A percentile compares a stretch with the other conserved stretches of the same genome.
Conservation (phyloP, 2,888 invertebrate species). For the Nephrotoma guestfalica region DNA sequence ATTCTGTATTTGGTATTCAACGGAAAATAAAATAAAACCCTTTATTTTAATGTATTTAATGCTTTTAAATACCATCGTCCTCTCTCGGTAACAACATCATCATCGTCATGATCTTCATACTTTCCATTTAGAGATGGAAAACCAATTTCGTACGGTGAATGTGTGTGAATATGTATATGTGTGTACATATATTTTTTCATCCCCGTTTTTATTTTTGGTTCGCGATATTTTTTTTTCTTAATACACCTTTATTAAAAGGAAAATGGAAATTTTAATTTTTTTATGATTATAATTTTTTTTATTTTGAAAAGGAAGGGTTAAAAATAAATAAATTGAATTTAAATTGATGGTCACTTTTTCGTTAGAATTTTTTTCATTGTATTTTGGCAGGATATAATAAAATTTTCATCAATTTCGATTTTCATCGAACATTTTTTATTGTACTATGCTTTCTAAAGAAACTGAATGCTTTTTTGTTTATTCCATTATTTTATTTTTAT, state of each 20-base stretch:
- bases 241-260: neutral
- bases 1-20: neutral
- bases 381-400: neutral
- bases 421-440: neutral
- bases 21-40: neutral
- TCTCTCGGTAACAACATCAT: neutral
- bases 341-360: neutral
- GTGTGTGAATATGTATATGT: neutral
- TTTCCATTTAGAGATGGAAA: neutral
- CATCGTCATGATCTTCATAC: neutral
- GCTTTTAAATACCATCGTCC: neutral
- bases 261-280: neutral
- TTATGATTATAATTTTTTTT: neutral
- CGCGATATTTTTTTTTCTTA: neutral
- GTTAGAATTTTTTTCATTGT: neutral
- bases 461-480: neutral
- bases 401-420: neutral
- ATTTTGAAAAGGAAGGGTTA: neutral
- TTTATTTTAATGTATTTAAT: neutral
- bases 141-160: neutral
- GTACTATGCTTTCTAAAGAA: neutral
- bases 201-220: neutral
- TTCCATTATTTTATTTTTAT: neutral
- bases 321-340: neutral
- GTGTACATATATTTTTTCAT: neutral